phyloP scores from a whole-genome alignment of 2,113 vertebrate species.

The Marmota monax region DNA sequence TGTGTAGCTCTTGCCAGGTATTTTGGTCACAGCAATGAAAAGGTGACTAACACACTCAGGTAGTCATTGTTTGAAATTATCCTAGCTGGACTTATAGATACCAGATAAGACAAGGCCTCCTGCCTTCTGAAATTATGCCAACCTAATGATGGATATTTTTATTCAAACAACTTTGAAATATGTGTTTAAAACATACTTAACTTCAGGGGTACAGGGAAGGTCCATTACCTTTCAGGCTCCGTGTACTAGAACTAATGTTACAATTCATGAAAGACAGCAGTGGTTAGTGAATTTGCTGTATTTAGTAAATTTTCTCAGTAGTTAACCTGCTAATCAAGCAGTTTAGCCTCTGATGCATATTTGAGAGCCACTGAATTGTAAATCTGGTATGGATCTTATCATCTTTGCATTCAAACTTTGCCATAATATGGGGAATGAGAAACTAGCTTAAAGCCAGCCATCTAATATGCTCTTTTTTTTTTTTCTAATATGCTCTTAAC shows the following conservation, averaged over 20 bases:
- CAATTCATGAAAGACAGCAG: not conserved
- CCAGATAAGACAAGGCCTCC: too few species aligned
- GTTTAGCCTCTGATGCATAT: not conserved
- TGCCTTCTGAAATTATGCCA: not conserved
- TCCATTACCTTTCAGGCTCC: not conserved
- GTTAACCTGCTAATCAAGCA: not conserved
- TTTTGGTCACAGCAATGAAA: too few species aligned
- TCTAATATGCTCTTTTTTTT: too few species aligned
- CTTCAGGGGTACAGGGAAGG: not conserved
- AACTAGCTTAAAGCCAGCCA: not conserved
- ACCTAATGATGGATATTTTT: not conserved
- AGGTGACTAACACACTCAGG: too few species aligned
- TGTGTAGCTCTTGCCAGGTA: too few species aligned
- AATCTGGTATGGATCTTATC: not conserved
- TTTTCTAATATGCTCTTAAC: too few species aligned
- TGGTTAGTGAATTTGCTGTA: not conserved
- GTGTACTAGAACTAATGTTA: not conserved
- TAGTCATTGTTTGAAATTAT: not conserved
- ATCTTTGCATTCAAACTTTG: not conserved
- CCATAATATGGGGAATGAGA: not conserved
- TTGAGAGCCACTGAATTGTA: not conserved
- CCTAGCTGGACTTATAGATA: not conserved
- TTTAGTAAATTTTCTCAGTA: not conserved
- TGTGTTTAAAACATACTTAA: not conserved
- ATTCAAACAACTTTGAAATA: too few species aligned